Percentiles rank a stretch among this genome's conserved stretches.
Evolutionary conservation across 2,797 vertebrate species (phyloP).

Genomic region (Aldrovandia affinis): DNA sequence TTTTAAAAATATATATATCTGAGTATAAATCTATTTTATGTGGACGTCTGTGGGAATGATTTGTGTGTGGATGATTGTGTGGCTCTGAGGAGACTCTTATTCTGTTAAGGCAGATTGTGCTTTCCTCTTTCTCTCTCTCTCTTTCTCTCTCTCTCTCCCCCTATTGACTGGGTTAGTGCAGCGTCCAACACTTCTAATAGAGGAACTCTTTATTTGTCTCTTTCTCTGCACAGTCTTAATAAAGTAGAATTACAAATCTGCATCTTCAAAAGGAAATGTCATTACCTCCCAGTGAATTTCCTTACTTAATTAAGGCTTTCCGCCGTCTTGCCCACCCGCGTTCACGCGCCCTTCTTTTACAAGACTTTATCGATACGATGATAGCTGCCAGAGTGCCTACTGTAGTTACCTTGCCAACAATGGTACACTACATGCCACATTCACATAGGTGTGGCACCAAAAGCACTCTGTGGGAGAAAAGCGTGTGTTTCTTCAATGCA

Average conservation of each 20-base stretch:
- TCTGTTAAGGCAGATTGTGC: neutral
- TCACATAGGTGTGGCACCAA: neutral
- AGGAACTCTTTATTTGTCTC: neutral
- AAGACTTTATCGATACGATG: slow-evolving; percentile 26
- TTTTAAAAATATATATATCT: too few species aligned
- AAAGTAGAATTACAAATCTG: slow-evolving; percentile 52
- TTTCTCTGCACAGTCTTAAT: slow-evolving; percentile 19
- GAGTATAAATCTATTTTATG: neutral
- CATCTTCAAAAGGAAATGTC: slow-evolving; percentile 56
- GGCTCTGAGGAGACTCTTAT: neutral
- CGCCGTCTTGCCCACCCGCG: neutral
- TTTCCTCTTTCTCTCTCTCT: slow-evolving; percentile 5
- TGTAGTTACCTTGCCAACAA: slow-evolving; percentile 35
- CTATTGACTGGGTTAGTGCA: neutral
- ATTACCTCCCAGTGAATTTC: slow-evolving; percentile 48
- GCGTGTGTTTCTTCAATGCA: neutral
- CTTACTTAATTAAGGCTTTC: slow-evolving; percentile 52
- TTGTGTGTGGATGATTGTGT: too few species aligned
- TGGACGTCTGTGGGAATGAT: neutral
- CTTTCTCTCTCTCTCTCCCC: neutral
- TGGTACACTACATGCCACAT: neutral
- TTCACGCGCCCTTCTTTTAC: slow-evolving; percentile 7
- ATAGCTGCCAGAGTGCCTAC: neutral
- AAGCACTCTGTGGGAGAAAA: neutral
- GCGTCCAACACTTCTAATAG: neutral